Conservation (phyloP, 2,113 vertebrate genomes). For the Diphyllodes magnificus region DNA sequence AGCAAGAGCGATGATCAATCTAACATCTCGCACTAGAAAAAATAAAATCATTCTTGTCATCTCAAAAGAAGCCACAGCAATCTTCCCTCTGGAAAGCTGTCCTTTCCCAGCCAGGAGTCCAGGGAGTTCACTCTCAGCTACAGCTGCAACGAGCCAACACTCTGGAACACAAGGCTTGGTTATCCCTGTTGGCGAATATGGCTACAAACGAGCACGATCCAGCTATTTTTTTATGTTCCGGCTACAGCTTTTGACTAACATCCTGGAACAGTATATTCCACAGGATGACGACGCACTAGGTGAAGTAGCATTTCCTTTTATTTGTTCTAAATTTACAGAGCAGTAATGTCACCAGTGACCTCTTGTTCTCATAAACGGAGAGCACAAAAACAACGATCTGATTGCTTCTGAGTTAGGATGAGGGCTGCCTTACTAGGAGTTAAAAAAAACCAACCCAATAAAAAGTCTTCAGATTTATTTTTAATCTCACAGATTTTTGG, state of each 20-base stretch:
- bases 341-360: slow-evolving; percentile 49
- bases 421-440: not conserved
- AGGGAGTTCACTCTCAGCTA: not conserved
- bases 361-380: slow-evolving; percentile 29
- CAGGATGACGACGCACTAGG: slow-evolving; percentile 52
- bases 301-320: slow-evolving; percentile 61
- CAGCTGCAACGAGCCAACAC: not conserved
- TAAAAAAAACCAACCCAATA: not conserved
- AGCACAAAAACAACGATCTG: not conserved
- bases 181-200: not conserved
- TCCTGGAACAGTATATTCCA: slow-evolving; percentile 55
- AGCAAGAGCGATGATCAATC: not conserved
- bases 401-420: not conserved
- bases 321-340: slow-evolving; percentile 65
- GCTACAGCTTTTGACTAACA: slow-evolving; percentile 36
- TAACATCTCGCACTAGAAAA: not conserved
- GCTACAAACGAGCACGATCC: not conserved
- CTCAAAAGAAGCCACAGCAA: not conserved
- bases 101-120: not conserved
- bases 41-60: not conserved
- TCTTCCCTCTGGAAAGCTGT: not conserved
- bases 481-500: not conserved
- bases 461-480: not conserved
- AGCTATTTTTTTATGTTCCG: slow-evolving; percentile 11
- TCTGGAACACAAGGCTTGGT: not conserved